Evolutionary conservation across 2,797 vertebrate genomes (phyloP).

Genomic region (Xerus rutilus): DNA sequence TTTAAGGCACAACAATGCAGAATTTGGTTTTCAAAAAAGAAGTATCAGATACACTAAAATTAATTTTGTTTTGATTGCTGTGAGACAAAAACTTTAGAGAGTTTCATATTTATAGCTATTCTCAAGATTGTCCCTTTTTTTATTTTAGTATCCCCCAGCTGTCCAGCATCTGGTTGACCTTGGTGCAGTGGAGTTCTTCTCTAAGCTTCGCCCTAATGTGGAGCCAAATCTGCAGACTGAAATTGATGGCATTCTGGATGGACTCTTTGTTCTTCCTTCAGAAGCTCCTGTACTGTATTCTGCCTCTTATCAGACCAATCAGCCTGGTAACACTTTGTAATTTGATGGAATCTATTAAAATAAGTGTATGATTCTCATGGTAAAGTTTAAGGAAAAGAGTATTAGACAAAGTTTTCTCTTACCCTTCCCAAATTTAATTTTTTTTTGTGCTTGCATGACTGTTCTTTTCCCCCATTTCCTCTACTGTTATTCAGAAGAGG

Average conservation of each 20-base stretch:
- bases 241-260: slow-evolving; percentile 95
- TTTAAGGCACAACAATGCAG: neutral
- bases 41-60: neutral
- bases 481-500: neutral
- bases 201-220: slow-evolving; percentile 93
- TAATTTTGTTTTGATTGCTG: neutral
- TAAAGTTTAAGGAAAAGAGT: slow-evolving; percentile 5
- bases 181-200: slow-evolving; percentile 96
- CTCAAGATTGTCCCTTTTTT: neutral
- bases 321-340: slow-evolving; percentile 88
- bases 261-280: slow-evolving; percentile 94
- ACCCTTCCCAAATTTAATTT: neutral
- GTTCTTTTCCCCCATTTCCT: too few species aligned
- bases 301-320: slow-evolving; percentile 83
- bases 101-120: neutral
- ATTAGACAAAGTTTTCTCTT: neutral
- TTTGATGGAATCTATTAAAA: neutral
- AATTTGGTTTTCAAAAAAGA: neutral
- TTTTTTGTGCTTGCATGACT: neutral
- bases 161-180: slow-evolving; percentile 94
- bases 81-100: neutral
- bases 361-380: neutral
- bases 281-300: slow-evolving; percentile 87
- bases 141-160: slow-evolving; percentile 92
- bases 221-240: slow-evolving; percentile 92